These are phyloP conservation scores for Drosophila nebulosa DNA, from an alignment of 1,140 invertebrate species.

Conservation along the genomic window DNA sequence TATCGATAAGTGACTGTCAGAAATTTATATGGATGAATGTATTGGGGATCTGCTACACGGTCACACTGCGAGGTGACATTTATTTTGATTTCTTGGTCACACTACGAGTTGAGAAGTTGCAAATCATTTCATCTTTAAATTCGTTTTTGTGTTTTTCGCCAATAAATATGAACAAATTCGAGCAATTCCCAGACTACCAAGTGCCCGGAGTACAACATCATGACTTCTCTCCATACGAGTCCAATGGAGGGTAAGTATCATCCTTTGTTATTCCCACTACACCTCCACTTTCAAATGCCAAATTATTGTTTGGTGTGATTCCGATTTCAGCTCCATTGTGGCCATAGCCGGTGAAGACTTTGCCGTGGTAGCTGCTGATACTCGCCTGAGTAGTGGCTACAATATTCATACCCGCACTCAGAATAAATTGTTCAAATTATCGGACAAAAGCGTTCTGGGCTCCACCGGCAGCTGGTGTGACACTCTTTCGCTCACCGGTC, in stretches of 20 bases:
- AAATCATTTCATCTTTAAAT: slow-evolving; percentile 63
- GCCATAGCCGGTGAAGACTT: slow-evolving; percentile 97
- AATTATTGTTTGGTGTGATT: neutral
- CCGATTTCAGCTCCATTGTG: slow-evolving; percentile 87
- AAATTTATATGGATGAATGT: no score
- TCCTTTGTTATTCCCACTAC: neutral
- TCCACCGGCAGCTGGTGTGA: slow-evolving; percentile 98
- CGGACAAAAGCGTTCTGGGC: slow-evolving; percentile 92
- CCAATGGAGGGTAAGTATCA: slow-evolving; percentile 87
- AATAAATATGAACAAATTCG: slow-evolving; percentile 42
- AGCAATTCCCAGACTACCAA: slow-evolving; percentile 86
- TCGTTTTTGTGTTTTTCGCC: neutral
- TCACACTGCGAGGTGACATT: no score
- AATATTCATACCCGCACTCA: slow-evolving; percentile 94
- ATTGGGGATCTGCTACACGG: no score
- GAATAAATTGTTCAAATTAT: slow-evolving; percentile 91
- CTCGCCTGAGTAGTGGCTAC: slow-evolving; percentile 94
- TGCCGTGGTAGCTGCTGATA: slow-evolving; percentile 93
- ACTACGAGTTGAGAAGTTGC: slow-evolving; percentile 63
- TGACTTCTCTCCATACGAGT: slow-evolving; percentile 88
- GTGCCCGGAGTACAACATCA: slow-evolving; percentile 84
- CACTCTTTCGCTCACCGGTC: slow-evolving; percentile 93
- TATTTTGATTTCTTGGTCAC: neutral
- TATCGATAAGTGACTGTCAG: no score
- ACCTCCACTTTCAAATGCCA: neutral